These are phyloP conservation scores for Odontamblyopus rebecca DNA, from an alignment of 2,797 vertebrate genomes.

Conservation along the genomic window DNA sequence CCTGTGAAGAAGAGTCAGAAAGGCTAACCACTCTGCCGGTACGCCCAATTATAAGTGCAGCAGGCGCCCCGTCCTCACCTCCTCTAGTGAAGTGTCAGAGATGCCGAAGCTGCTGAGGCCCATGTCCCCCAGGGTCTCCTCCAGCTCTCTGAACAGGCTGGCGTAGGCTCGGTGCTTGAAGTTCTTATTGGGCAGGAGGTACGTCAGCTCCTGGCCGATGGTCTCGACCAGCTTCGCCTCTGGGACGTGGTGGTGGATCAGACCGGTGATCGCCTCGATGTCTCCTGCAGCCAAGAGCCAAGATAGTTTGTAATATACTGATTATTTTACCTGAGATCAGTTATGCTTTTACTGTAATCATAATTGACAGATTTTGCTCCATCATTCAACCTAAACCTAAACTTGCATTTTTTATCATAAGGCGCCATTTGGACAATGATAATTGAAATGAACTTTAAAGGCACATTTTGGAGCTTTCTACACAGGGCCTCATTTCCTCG, in stretches of 20 bases:
- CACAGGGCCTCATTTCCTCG: too few species aligned
- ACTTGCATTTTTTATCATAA: too few species aligned
- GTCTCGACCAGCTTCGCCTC: conserved; percentile 92
- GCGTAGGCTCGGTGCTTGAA: conserved; percentile 94
- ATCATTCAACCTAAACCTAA: too few species aligned
- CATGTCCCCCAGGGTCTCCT: conserved; percentile 89
- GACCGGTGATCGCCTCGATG: conserved; percentile 81
- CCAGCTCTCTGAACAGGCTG: conserved; percentile 94
- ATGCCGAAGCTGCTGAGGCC: conserved; percentile 97
- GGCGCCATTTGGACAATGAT: too few species aligned
- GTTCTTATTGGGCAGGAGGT: conserved; percentile 90
- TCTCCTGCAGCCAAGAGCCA: conserved; percentile 70
- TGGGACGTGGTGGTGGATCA: conserved; percentile 92
- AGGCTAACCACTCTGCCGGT: background rate
- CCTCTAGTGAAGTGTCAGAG: conserved; percentile 95
- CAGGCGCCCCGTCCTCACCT: conserved; percentile 73
- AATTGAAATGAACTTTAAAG: too few species aligned
- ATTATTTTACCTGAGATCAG: too few species aligned
- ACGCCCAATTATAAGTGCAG: background rate
- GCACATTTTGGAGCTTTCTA: too few species aligned
- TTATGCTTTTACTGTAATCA: too few species aligned
- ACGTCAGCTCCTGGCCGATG: conserved; percentile 93
- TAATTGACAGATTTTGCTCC: too few species aligned
- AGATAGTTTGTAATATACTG: background rate
- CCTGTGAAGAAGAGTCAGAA: too few species aligned